Percentiles rank a stretch among this genome's conserved stretches.
phyloP scores from a whole-genome alignment of 2,797 vertebrate species.

The Lutjanus argentimaculatus region DNA sequence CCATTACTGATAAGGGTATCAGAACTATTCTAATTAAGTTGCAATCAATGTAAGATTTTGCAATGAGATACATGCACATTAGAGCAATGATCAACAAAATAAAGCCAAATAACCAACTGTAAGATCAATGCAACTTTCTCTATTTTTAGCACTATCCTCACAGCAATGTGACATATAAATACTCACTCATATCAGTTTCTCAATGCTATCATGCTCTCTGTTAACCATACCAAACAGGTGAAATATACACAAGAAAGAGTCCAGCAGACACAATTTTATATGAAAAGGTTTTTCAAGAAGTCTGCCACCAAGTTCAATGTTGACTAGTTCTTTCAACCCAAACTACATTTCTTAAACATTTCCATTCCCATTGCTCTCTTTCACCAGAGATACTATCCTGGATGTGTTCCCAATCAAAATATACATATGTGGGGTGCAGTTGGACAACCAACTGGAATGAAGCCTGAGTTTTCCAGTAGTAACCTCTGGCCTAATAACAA shows the following conservation, averaged over 20 bases:
- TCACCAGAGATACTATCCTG: constrained; percentile 2
- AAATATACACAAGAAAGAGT: constrained; percentile 2
- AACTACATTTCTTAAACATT: not conserved
- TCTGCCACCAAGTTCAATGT: constrained; percentile 3
- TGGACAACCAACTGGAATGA: constrained; percentile 24
- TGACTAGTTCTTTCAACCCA: not conserved
- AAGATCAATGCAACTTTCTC: constrained; percentile 26
- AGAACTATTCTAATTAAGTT: not conserved
- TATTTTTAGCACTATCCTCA: constrained; percentile 54
- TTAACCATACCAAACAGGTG: constrained; percentile 24
- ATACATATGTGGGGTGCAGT: constrained; percentile 8
- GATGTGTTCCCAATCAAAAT: not conserved
- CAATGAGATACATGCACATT: not conserved
- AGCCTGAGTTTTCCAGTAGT: constrained; percentile 35
- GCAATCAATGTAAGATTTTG: not conserved
- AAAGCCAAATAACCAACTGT: constrained; percentile 19
- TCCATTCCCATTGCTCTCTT: not conserved
- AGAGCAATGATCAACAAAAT: constrained; percentile 16
- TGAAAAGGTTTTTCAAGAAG: not conserved
- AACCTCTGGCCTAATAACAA: constrained; percentile 54
- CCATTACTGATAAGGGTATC: too few relatives aligned
- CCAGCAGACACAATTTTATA: constrained; percentile 2
- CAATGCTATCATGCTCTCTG: constrained; percentile 40
- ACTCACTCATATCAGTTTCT: constrained; percentile 43
- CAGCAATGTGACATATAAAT: constrained; percentile 55